Evolutionary conservation across 2,797 vertebrate genomes (phyloP).

Genomic region (Australoheros facetus): DNA sequence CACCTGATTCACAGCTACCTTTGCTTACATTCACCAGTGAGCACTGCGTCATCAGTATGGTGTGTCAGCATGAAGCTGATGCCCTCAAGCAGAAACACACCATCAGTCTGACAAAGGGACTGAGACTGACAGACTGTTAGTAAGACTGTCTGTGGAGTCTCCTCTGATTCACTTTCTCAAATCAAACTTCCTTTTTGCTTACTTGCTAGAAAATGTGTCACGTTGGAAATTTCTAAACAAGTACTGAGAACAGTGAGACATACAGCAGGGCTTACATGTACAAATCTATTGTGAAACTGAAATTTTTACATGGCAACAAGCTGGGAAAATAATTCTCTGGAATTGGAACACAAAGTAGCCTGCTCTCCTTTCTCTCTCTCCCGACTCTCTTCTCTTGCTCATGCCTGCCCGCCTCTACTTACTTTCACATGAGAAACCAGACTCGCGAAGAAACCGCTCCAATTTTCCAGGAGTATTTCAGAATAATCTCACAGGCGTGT

Average conservation of each 20-base stretch:
- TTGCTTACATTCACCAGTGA: background rate
- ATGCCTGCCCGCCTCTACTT: background rate
- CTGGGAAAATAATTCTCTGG: background rate
- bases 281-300: background rate
- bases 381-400: background rate
- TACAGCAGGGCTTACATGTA: background rate
- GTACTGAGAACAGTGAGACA: background rate
- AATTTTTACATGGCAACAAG: background rate
- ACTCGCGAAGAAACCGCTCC: conserved; percentile 1
- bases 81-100: conserved; percentile 1
- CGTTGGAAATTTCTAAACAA: background rate
- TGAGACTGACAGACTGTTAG: conserved; percentile 22
- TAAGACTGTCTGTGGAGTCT: background rate
- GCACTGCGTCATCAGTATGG: conserved; percentile 36
- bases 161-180: background rate
- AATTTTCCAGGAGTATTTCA: background rate
- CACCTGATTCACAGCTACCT: conserved; percentile 33
- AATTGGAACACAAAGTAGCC: background rate
- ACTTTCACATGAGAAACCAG: conserved; percentile 8
- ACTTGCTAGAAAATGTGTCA: background rate
- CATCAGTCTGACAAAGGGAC: background rate
- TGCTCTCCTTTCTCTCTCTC: background rate
- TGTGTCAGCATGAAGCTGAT: conserved; percentile 18
- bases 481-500: background rate
- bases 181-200: background rate